These are phyloP conservation scores for Fragum whitleyi DNA, from an alignment of 2,888 invertebrate genomes.

Conservation along the genomic window DNA sequence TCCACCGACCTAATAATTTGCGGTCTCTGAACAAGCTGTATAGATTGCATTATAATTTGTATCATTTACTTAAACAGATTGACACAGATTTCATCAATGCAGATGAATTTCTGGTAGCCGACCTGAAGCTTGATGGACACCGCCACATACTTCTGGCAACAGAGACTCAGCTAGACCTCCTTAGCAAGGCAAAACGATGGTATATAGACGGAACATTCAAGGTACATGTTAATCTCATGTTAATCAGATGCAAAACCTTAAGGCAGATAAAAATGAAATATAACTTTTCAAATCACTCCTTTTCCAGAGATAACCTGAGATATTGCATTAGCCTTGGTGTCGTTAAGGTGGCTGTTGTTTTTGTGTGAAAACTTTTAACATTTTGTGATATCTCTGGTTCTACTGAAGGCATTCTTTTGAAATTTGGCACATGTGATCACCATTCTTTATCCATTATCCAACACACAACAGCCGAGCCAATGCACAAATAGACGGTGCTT, in stretches of 20 bases:
- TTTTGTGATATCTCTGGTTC: no score
- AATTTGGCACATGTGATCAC: no score
- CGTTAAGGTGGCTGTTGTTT: no score
- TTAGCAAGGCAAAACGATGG: not conserved
- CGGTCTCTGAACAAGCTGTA: not conserved
- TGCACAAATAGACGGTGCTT: not conserved
- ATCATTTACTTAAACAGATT: constrained; percentile 10
- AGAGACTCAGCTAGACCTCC: not conserved
- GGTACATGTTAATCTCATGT: not conserved
- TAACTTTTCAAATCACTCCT: no score
- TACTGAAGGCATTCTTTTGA: no score
- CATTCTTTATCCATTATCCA: no score
- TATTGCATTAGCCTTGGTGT: not conserved
- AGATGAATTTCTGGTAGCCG: not conserved
- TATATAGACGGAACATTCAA: constrained; percentile 19
- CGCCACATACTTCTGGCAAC: not conserved
- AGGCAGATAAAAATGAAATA: no score
- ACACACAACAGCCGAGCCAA: no score
- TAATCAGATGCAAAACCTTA: not conserved
- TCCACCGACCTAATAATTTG: no score
- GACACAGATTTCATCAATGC: not conserved
- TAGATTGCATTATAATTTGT: not conserved
- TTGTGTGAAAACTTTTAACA: no score
- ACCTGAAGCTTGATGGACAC: not conserved
- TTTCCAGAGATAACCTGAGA: no score